Base-by-base conservation (phyloP, 1,140 invertebrate species). In the Manduca sexta region DNA sequence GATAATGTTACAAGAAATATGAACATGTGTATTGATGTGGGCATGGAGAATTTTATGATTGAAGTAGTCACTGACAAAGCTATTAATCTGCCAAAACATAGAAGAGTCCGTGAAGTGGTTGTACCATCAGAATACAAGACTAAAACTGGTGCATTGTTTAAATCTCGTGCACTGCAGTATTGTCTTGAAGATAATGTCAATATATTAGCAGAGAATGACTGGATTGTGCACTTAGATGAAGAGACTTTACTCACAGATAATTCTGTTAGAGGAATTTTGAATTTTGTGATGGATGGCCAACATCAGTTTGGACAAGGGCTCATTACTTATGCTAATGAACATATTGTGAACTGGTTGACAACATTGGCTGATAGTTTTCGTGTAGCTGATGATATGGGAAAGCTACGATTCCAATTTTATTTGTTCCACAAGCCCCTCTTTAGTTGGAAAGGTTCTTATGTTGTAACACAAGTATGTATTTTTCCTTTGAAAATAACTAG, bases 171-270 rank as follows among this genome's bases (percentile, higher is more conserved):
- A 7, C 83, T 99, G 0, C 98, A 99, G 74, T 99, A 98, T 79
- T 98, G 97, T 72, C 87, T 99, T 10, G 97, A 99, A 87, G 94
- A 95, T 65, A 92, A 92, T 62, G 92, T 97, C 1, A 98, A 97
- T 82, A 90, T 95, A 56, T 78, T 98, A 10, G 91, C 90, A 13
- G 96, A 98, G 66, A 92, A 90, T 56, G 97, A 99, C 78, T 99
- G 97, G 97, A 95, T 99, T 65, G 96, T 99, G 1, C 98, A 99
- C 87, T 87, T 99, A 12, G 98, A 99, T 78, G 98, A 99, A 87
- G 98, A 99, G 84, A 99, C 98, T 0, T 77, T 99, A 21, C 86
- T 99, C 1, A 99, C 97, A 2, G 95, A 97, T 69, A 97, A 98
- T 78, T 93, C 95, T 14, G 90, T 95, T 42, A 87, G 91, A 30